phyloP scores from a whole-genome alignment of 2,113 vertebrate species.

The Oreochromis niloticus region DNA sequence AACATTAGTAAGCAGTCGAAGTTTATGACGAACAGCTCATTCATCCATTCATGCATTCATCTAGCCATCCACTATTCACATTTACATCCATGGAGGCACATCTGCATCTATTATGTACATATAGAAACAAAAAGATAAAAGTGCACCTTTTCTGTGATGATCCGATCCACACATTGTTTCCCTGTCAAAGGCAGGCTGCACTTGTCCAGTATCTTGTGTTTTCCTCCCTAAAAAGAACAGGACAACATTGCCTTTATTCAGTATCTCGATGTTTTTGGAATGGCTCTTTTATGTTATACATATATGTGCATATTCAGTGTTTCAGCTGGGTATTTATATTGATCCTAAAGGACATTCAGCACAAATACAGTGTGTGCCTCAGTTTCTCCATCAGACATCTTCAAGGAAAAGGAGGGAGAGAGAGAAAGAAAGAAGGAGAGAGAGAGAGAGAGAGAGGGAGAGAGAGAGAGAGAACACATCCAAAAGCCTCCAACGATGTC shows the following conservation, averaged over 20 bases:
- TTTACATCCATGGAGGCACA: background rate
- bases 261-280: background rate
- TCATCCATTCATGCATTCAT: background rate
- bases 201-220: slow-evolving; percentile 92
- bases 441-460: background rate
- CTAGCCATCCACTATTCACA: background rate
- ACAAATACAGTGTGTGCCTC: background rate
- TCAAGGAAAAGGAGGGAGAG: background rate
- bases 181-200: slow-evolving; percentile 91
- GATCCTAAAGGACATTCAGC: background rate
- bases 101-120: background rate
- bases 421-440: background rate
- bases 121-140: background rate
- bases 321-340: background rate
- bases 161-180: slow-evolving; percentile 91
- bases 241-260: background rate
- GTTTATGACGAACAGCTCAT: background rate
- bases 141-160: slow-evolving; percentile 95
- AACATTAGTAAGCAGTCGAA: background rate
- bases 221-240: slow-evolving; percentile 78
- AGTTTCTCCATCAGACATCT: background rate
- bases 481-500: background rate
- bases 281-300: background rate
- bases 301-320: background rate
- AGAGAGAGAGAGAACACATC: background rate